Evolutionary conservation across 2,113 vertebrate genomes (phyloP).

Genomic region (Lophotis ruficrista): DNA sequence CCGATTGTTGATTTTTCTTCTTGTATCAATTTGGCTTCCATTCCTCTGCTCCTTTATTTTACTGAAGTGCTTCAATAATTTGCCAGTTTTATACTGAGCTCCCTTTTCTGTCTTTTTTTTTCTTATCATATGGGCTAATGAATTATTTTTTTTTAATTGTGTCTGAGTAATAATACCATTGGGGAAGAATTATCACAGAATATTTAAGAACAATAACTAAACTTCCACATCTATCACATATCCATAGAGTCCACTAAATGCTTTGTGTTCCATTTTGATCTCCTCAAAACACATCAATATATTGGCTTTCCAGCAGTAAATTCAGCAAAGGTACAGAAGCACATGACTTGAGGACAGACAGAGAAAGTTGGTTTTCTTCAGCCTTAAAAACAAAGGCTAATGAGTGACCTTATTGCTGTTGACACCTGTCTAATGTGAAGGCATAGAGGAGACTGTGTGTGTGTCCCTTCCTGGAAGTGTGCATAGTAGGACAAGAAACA

Average conservation of each 20-base stretch:
- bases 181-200: background rate
- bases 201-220: background rate
- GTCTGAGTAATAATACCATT: background rate
- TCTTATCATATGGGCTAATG: background rate
- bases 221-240: background rate
- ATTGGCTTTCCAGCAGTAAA: background rate
- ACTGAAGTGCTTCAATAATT: background rate
- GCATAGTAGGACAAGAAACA: background rate
- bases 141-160: background rate
- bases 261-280: background rate
- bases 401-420: background rate
- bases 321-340: background rate
- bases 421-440: background rate
- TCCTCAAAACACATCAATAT: background rate
- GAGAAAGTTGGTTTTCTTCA: background rate
- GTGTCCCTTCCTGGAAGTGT: no score
- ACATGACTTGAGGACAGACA: background rate
- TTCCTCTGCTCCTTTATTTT: background rate
- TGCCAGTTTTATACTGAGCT: background rate
- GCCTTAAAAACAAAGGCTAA: background rate
- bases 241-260: background rate
- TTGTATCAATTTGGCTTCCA: background rate
- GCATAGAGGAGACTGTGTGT: background rate
- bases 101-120: background rate
- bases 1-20: background rate